Conservation (phyloP, 2,797 vertebrate species). For the Trachops cirrhosus region DNA sequence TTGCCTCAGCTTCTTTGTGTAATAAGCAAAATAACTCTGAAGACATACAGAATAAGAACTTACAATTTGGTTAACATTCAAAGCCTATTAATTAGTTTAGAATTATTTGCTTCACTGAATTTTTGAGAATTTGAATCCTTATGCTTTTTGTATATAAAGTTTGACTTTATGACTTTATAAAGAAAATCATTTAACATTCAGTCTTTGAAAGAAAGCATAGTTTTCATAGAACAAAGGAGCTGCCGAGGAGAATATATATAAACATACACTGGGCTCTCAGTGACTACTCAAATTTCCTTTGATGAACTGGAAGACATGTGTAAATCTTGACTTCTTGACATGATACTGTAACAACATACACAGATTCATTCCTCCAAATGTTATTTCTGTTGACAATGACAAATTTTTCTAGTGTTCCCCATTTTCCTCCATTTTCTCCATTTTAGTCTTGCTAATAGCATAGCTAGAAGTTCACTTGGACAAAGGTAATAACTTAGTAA, state of each 20-base stretch:
- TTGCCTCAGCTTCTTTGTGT: background rate
- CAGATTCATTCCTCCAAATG: constrained; percentile 16
- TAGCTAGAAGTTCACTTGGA: background rate
- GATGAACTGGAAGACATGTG: background rate
- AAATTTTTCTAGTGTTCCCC: constrained; percentile 40
- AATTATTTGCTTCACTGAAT: background rate
- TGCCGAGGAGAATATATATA: background rate
- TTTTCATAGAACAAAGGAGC: background rate
- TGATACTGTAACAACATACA: background rate
- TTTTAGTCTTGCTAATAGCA: background rate
- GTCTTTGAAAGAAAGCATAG: background rate
- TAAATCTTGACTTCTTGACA: background rate
- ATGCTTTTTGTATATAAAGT: background rate
- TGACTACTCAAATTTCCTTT: background rate
- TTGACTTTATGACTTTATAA: background rate
- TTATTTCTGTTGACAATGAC: constrained; percentile 13
- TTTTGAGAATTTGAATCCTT: background rate
- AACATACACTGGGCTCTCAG: background rate
- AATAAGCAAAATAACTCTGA: background rate
- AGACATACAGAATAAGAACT: background rate
- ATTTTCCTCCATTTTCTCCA: constrained; percentile 6
- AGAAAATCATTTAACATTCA: background rate
- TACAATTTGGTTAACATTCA: background rate
- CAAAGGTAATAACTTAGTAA: background rate
- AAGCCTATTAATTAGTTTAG: background rate